Evolutionary conservation across 2,797 vertebrate genomes (phyloP).

Genomic region (Sardinella longiceps): DNA sequence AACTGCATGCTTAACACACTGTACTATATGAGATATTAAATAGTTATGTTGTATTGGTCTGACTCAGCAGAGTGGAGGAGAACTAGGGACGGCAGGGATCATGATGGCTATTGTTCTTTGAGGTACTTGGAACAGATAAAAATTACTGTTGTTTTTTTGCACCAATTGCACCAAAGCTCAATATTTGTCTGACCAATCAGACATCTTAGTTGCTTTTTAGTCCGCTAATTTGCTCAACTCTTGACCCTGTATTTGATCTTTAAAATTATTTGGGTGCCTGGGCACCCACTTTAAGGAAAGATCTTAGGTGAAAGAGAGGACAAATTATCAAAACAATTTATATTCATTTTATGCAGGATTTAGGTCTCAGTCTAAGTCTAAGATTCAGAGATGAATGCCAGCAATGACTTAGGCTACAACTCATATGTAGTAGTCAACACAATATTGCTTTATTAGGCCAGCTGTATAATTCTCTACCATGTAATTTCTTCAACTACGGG

Average conservation of each 20-base stretch:
- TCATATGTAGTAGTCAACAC: background rate
- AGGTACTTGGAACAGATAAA: background rate
- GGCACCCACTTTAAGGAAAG: background rate
- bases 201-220: background rate
- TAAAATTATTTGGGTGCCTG: background rate
- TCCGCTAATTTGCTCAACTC: background rate
- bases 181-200: conserved; percentile 16
- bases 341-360: background rate
- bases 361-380: background rate
- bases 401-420: background rate
- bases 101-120: background rate
- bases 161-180: background rate
- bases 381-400: background rate
- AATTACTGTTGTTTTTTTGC: background rate
- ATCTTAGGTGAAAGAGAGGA: background rate
- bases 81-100: background rate
- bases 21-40: conserved; percentile 18
- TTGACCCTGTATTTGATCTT: background rate
- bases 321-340: background rate
- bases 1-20: conserved; percentile 16
- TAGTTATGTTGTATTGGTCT: conserved; percentile 9
- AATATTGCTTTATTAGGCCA: background rate
- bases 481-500: background rate
- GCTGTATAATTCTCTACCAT: background rate
- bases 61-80: background rate